phyloP scores from a whole-genome alignment of 2,113 vertebrate species.

The Machaerirhynchus nigripectus region DNA sequence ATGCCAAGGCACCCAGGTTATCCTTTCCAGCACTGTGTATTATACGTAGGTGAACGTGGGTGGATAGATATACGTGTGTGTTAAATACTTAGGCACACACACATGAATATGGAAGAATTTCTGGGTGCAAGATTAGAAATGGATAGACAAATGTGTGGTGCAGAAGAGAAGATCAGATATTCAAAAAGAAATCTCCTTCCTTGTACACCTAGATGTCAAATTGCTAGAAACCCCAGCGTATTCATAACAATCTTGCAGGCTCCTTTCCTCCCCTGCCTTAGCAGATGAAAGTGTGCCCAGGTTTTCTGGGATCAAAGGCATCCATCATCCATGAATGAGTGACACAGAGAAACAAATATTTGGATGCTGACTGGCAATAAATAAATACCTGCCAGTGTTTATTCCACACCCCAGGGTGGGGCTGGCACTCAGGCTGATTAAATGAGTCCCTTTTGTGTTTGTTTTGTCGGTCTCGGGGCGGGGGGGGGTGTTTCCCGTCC shows the following conservation, averaged over 20 bases:
- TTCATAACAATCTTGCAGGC: background rate
- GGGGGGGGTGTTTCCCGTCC: background rate
- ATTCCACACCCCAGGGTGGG: constrained; percentile 57
- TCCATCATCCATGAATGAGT: background rate
- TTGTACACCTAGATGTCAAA: background rate
- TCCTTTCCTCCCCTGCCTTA: background rate
- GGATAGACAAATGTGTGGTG: background rate
- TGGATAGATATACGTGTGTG: background rate
- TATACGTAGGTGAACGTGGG: background rate
- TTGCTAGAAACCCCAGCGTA: background rate
- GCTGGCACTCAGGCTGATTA: constrained; percentile 17
- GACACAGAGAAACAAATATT: constrained; percentile 40
- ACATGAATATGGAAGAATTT: background rate
- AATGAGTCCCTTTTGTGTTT: background rate
- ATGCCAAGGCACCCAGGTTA: background rate
- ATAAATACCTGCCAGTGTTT: constrained; percentile 45
- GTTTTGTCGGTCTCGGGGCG: background rate
- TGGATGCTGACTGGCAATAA: constrained; percentile 31
- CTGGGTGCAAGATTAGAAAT: background rate
- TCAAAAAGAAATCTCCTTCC: background rate
- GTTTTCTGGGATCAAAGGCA: background rate
- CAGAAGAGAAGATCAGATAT: background rate
- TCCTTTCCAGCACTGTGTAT: background rate
- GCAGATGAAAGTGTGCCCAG: background rate
- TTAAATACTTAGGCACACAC: background rate